Evolutionary conservation across 2,888 invertebrate genomes (phyloP), one percentile per base, ranked within the genome.

Genomic region (Cepaea hortensis): DNA sequence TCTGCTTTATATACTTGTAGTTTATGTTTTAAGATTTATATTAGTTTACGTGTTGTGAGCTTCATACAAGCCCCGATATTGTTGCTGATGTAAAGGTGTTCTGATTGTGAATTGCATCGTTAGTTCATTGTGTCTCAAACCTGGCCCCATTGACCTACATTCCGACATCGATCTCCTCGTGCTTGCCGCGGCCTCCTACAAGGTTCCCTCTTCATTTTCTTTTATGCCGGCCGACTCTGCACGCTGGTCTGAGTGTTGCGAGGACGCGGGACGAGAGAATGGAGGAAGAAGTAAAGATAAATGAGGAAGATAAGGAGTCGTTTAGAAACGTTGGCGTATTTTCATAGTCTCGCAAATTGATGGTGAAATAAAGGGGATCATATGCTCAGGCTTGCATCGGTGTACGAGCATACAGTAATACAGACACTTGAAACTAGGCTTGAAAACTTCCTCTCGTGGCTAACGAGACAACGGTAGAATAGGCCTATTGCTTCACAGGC

Each of bases 131-230:
- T 77, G 20, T 23, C 23, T 55, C 55, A 23, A n/a, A 62, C 46
- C 15, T 65, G 23, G 80, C 80, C 80, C 62, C 15, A 55, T 80
- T 80, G 80, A 80, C 65, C 80, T 68, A 80, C 65, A 65, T 80
- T 65, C 65, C 62, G 65, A 23, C 20, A 80, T 80, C 80, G 80
- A 80, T 80, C 65, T 46, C 35, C 13, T 62, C 62, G 13, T 11
- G 76, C 76, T 77, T 9, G 77, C 80, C n/a, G 46, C 35, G 55
- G 55, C 79, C 65, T 80, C 80, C 65, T 62, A 65, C 80, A 35
- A 65, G 65, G 62, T 65, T 80, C 35, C 62, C 65, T 80, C 65
- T 9, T 18, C 62, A 46, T 20, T 35, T 46, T 80, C 65, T 80
- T 80, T 15, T 62, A 23, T 79, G 62, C 20, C 48, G 65, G 65